Evolutionary conservation across 30 jellyfish, hydroid and myxozoan genomes (phyloP).

Genomic region (Sanderia malayensis): DNA sequence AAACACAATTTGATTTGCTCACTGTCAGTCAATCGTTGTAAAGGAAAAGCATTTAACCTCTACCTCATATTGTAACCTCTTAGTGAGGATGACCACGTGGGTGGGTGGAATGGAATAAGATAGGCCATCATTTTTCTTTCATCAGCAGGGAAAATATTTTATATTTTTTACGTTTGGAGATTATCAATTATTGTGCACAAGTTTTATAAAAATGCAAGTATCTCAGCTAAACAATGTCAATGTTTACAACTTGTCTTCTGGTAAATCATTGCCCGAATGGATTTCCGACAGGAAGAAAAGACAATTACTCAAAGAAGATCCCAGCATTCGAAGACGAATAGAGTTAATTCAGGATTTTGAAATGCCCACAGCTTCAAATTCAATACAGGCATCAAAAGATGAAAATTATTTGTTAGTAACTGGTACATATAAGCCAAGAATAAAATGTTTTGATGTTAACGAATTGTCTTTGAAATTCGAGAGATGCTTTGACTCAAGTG

Average conservation of each 20-base stretch:
- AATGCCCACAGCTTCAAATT: constrained; percentile 97
- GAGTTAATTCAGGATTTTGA: constrained; percentile 97
- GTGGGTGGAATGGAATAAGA: too few relatives aligned
- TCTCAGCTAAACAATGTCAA: constrained; percentile 88
- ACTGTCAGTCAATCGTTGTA: too few relatives aligned
- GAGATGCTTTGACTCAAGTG: constrained; percentile 92
- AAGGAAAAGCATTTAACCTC: too few relatives aligned
- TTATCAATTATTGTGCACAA: too few relatives aligned
- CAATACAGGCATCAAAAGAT: constrained; percentile 76
- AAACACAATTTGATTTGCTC: too few relatives aligned
- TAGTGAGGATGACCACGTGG: too few relatives aligned
- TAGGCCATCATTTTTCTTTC: too few relatives aligned
- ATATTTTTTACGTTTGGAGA: too few relatives aligned
- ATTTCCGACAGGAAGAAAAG: constrained; percentile 92
- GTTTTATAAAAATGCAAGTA: constrained; percentile 95
- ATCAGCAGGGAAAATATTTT: too few relatives aligned
- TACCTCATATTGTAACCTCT: too few relatives aligned
- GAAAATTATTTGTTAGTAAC: constrained; percentile 79
- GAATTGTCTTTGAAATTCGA: constrained; percentile 90
- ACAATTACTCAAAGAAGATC: constrained; percentile 90
- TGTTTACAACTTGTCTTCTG: constrained; percentile 94
- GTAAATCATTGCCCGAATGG: constrained; percentile 99
- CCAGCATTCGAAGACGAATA: constrained; percentile 84
- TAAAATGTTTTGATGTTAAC: constrained; percentile 84
- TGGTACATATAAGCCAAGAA: constrained; percentile 96